Base-by-base conservation (phyloP, 2,113 vertebrate species). In the Serilophus lunatus region DNA sequence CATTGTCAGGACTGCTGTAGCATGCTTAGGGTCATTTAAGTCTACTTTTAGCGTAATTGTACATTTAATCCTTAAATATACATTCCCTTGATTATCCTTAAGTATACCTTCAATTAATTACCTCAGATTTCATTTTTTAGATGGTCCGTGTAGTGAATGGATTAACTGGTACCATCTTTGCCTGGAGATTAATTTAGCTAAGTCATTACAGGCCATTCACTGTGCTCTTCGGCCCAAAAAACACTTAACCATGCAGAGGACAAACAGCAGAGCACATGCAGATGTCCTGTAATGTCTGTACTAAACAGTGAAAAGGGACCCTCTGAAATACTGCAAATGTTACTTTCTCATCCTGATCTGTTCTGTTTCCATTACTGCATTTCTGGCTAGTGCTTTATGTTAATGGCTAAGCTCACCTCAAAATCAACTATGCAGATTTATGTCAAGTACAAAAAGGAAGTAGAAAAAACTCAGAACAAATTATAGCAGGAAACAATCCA, bases 151-250 rank as follows among this genome's bases (percentile, higher is more conserved):
- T 24, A 86, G 82, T 24, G 54, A 95, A 79, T 78, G 66, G 93
- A 96, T 84, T 95, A 97, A 95, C 85, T 57, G 60, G 70, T 31
- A 63, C 76, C 70, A 70, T 74, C 40, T 79, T 81, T 92, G 93
- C 88, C 96, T 69, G 72, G 85, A 95, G 92, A 96, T 91, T 60
- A 96, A 95, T 97, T 95, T 83, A 95, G 88, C 80, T 88, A 93
- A 92, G 82, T 96, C 88, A 94, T 92, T 95, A 91, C 61, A 82
- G 69, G 61, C 87, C 93, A 96, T 97, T 96, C 96, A 93, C 91
- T 81, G 61, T 26, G 77, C 83, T 97, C 82, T 90, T 89, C 13
- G 2, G 56, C 63, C 90, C 82, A 65, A 82, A 84, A 94, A 86
- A 79, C 80, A 92, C 18, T 93, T 94, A 93, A 88, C 95, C 71